Conservation (phyloP, 35 echinoderm and acorn worm genomes). For the Lytechinus pictus region DNA sequence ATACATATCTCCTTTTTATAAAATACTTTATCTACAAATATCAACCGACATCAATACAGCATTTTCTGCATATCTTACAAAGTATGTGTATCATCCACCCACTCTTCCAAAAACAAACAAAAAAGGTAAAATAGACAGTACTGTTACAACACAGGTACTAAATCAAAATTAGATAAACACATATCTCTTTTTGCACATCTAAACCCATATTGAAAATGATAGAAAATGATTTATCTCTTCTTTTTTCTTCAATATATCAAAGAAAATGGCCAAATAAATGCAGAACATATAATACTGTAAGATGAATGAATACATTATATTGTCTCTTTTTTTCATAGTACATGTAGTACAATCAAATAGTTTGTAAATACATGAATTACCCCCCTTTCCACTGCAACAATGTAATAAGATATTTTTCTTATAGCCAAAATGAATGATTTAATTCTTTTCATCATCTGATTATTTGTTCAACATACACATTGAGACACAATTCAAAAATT, state of each 20-base stretch:
- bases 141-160: constrained; percentile 18
- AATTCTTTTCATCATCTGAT: not conserved
- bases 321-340: not conserved
- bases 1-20: not conserved
- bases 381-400: no score
- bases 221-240: not conserved
- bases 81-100: not conserved
- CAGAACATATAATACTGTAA: constrained; percentile 5
- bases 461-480: not conserved
- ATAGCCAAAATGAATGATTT: not conserved
- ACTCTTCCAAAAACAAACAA: not conserved
- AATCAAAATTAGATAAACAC: not conserved
- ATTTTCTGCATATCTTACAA: not conserved
- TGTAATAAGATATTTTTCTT: no score
- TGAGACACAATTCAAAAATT: not conserved
- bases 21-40: not conserved
- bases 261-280: not conserved
- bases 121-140: not conserved
- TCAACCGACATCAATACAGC: constrained; percentile 7
- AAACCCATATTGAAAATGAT: constrained; percentile 4
- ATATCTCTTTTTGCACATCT: not conserved
- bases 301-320: constrained; percentile 4
- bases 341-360: not conserved
- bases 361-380: not conserved
- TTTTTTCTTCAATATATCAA: not conserved